Evolutionary conservation across 2,888 invertebrate genomes (phyloP), one percentile per base, ranked within the genome.

Genomic region (Meghimatium bilineatum): DNA sequence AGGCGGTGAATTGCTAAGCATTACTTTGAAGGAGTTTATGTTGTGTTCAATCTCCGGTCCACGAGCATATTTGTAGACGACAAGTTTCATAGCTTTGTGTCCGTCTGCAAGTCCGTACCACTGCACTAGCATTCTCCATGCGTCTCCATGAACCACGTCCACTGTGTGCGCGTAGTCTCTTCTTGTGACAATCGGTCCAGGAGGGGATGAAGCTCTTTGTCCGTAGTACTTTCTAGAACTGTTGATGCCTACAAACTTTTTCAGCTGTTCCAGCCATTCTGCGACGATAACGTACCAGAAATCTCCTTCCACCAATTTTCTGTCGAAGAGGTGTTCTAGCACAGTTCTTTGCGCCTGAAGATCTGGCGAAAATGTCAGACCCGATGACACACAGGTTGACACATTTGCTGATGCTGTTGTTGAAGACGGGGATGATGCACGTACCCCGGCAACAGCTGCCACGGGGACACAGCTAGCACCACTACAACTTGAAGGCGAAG

Each of bases 31-130:
- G 10, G 91, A 90, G 84, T 92, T 92, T 69, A 90, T 84, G 82
- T 92, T 91, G 83, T 91, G 91, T 84, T 92, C 92, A n/a, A 92
- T 91, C 81, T 91, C 92, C 26, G 91, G 90, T n/a, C 89, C 90
- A 36, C 90, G 85, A 10, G 89, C 88, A 83, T 91, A 91, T 36
- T 85, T 85, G 82, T 91, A 92, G 20, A 91, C 91, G n/a, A 90
- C 91, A 34, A 91, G 88, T 86, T 91, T 91, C 85, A 91, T 90
- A 29, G 90, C 88, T 69, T 90, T 89, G 85, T 92, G 91, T n/a
- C 91, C 91, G 1, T 92, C 92, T 17, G 91, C 88, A 44, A 91
- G 86, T 29, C 92, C 92, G 71, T 92, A 92, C 91, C 92, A 92
- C 83, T 90, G 90, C 17, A 89, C 76, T 34, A 91, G 78, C 83